These are phyloP conservation scores for Lamellibrachia satsuma DNA, from an alignment of 2,888 invertebrate genomes.

Conservation along the genomic window DNA sequence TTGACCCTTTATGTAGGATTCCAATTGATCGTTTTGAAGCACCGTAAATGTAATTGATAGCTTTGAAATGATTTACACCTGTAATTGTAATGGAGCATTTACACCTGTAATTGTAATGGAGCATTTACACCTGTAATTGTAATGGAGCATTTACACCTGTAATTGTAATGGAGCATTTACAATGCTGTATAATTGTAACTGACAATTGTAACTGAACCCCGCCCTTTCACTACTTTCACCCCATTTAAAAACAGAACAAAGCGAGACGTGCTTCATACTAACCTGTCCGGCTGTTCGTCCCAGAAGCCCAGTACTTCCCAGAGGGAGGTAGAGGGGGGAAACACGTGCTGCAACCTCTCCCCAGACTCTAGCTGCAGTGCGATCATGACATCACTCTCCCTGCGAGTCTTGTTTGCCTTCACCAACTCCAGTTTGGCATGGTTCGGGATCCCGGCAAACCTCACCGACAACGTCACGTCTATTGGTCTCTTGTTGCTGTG, in stretches of 20 bases:
- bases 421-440: constrained; percentile 89
- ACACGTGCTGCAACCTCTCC: constrained; percentile 71
- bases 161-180: no score
- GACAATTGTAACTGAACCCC: no score
- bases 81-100: no score
- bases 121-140: no score
- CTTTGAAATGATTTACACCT: no score
- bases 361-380: constrained; percentile 84
- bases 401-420: constrained; percentile 28
- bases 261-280: neutral
- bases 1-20: no score
- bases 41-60: no score
- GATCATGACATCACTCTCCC: constrained; percentile 68
- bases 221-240: neutral
- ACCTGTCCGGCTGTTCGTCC: constrained; percentile 51
- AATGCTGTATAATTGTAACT: no score
- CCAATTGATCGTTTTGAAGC: no score
- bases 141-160: no score
- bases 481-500: constrained; percentile 72
- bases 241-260: neutral
- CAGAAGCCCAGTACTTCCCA: constrained; percentile 70
- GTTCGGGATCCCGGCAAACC: constrained; percentile 88
- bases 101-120: no score
- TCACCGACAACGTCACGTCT: constrained; percentile 80
- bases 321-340: constrained; percentile 70